phyloP scores from a whole-genome alignment of 2,113 vertebrate species.

The Cricetomys ansorgei region DNA sequence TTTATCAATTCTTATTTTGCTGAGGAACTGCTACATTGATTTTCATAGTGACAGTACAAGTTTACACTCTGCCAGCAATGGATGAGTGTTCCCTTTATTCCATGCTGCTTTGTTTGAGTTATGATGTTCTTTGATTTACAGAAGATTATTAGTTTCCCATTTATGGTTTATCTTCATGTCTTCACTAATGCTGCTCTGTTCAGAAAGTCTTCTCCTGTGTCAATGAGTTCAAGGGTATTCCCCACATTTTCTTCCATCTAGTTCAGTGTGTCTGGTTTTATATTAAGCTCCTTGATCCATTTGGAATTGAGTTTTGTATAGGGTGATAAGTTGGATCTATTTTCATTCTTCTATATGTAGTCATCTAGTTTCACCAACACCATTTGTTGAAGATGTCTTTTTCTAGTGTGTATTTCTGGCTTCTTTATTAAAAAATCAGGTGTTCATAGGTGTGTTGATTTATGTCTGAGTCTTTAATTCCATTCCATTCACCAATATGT shows the following conservation, averaged over 20 bases:
- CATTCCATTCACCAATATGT: no score
- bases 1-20: background rate
- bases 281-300: background rate
- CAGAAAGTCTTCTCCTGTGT: background rate
- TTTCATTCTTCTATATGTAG: background rate
- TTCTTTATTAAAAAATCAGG: no score
- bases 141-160: background rate
- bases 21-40: background rate
- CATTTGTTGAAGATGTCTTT: background rate
- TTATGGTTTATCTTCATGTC: no score
- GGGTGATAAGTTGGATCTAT: background rate
- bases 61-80: background rate
- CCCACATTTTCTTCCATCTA: background rate
- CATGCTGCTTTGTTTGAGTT: background rate
- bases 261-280: background rate
- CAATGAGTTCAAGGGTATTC: background rate
- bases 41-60: background rate
- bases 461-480: no score
- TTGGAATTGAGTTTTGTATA: background rate
- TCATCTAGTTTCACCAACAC: background rate
- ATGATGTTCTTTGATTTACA: background rate
- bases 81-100: background rate
- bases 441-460: no score
- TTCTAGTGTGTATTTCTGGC: no score
- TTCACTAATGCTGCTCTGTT: background rate